Conservation (phyloP, 2,797 vertebrate species). For the Pangasius krempfi region DNA sequence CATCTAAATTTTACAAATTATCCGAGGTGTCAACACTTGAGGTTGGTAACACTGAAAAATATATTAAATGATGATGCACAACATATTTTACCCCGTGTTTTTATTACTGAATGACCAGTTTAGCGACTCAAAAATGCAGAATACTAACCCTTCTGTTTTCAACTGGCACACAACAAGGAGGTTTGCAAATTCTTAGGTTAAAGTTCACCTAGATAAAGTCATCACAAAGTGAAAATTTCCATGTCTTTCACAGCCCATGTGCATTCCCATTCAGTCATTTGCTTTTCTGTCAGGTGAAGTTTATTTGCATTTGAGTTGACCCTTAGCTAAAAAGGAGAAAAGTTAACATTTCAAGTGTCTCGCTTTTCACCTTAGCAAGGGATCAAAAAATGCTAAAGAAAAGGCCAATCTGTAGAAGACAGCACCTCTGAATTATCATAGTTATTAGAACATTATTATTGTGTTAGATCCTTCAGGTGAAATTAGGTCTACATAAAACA, state of each 20-base stretch:
- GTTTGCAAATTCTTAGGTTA: background rate
- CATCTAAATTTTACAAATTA: background rate
- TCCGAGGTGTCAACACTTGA: background rate
- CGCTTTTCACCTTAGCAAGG: background rate
- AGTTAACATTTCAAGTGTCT: background rate
- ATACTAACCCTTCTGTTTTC: background rate
- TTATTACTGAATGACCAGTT: background rate
- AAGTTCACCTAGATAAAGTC: background rate
- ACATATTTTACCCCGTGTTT: background rate
- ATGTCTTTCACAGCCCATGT: background rate
- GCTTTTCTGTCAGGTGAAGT: background rate
- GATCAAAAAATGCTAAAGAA: background rate
- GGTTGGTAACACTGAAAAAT: background rate
- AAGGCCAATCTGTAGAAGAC: background rate
- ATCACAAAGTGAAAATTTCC: background rate
- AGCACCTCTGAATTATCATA: background rate
- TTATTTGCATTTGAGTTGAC: conserved; percentile 25
- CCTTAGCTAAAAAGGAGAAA: background rate
- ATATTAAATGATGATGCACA: background rate
- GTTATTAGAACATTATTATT: background rate
- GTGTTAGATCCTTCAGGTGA: background rate
- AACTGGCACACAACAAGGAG: background rate
- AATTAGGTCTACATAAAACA: background rate
- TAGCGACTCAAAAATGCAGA: background rate
- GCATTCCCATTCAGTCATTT: background rate